Conservation (phyloP, 2,888 invertebrate genomes). For the Zelleria hepariella region DNA sequence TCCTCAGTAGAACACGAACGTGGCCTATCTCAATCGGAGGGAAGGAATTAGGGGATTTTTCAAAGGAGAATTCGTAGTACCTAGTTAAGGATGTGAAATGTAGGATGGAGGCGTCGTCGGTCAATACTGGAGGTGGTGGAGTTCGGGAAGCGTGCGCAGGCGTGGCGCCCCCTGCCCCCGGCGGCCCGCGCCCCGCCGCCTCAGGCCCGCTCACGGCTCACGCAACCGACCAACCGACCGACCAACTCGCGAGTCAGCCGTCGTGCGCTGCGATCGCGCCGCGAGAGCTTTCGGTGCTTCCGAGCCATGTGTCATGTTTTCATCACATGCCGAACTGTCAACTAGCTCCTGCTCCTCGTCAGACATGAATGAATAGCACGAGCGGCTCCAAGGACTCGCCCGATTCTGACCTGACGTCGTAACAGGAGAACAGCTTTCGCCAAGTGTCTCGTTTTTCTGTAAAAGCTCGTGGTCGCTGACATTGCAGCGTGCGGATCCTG, state of each 20-base stretch:
- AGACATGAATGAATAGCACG: slow-evolving; percentile 46
- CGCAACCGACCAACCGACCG: too few relatives aligned
- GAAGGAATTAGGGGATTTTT: slow-evolving; percentile 63
- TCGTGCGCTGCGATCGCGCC: slow-evolving; percentile 65
- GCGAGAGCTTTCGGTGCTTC: slow-evolving; percentile 38
- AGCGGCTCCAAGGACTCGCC: slow-evolving; percentile 11
- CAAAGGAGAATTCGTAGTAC: slow-evolving; percentile 62
- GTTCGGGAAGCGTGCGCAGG: slow-evolving; percentile 58
- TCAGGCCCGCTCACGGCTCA: slow-evolving; percentile 47
- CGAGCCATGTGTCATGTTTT: slow-evolving; percentile 67
- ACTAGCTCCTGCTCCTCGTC: slow-evolving; percentile 32
- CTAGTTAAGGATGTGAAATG: slow-evolving; percentile 70
- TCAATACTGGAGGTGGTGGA: slow-evolving; percentile 70
- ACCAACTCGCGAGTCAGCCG: slow-evolving; percentile 69
- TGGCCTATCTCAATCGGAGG: slow-evolving; percentile 57
- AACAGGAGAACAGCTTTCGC: slow-evolving; percentile 47
- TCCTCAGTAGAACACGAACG: slow-evolving; percentile 24
- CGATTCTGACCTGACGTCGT: background rate
- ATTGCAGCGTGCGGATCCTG: slow-evolving; percentile 68
- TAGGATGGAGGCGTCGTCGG: slow-evolving; percentile 70
- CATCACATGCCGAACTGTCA: slow-evolving; percentile 54
- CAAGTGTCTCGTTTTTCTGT: slow-evolving; percentile 59
- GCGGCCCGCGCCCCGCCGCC: slow-evolving; percentile 30
- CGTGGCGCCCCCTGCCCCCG: slow-evolving; percentile 41
- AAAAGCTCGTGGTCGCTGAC: slow-evolving; percentile 64